Evolutionary conservation across 2,797 vertebrate species (phyloP), one percentile per base, ranked within the genome.

Genomic region (Sciurus carolinensis): DNA sequence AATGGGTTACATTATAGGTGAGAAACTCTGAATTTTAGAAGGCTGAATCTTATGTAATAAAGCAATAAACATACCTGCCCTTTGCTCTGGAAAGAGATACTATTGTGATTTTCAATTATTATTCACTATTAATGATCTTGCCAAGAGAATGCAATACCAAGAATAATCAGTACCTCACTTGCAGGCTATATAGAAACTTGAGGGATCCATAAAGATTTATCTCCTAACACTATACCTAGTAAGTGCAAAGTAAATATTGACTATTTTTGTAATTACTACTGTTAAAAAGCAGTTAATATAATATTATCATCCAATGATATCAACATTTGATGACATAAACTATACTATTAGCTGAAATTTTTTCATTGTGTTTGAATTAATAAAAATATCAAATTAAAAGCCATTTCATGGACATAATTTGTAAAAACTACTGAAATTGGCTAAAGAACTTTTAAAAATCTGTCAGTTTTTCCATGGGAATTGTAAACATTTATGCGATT

Each of bases 351-450:
- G 28, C 24, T 18, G 47, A 89, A 90, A 73, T 50, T 5, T 3
- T 66, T 93, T 95, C 73, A 22, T 73, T 71, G 5, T 59, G 22
- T 47, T 72, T 82, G 7, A 84, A 62, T 86, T 50, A 67, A 77
- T 82, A 39, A 64, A 79, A 54, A 79, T 57, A 69, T 67, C 44
- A 93, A 88, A 67, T 73, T 67, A 18, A 89, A 91, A 95, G 39
- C 10, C 64, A 4, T 3, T 95, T 69, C 4, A 22, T 81, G 18
- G 20, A 1, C 1, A 85, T 80, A 54, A 69, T 75, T 85, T 59
- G 17, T 52, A 11, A 50, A 80, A 66, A 59, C 13, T 28, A 50
- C 8, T 62, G 54, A 84, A 91, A 75, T 90, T 42, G 11, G 15
- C 30, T 52, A 54, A 87, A 72, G 5, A 67, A 57, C 22, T 39